Base-by-base conservation (phyloP, 2,113 vertebrate genomes). In the Struthio camelus region DNA sequence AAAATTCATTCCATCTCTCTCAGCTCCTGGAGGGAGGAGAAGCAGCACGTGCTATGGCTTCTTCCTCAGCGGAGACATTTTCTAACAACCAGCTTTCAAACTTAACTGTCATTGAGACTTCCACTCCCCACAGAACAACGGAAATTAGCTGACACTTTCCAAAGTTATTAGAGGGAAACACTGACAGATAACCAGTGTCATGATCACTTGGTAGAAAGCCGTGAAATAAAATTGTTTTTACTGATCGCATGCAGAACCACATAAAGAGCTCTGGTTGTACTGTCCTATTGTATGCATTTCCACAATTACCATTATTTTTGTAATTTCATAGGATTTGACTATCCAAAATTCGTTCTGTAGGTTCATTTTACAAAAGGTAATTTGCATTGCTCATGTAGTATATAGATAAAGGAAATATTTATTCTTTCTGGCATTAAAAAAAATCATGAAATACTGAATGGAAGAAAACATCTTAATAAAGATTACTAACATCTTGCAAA, bases 241-340 rank as follows among this genome's bases (percentile, higher is more conserved):
- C 14, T 5, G 8, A 50, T 18, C 81, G 8, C 9, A 8, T 46
- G 22, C 25, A 88, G 53, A 83, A 94, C 36, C 28, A 88, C 4
- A 27, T 59, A 23, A 40, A 56, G 19, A 50, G 1, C 5, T 85
- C 62, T 0, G 0, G 14, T n/a, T 32, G 28, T 20, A 51, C 4
- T 70, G 14, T 36, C 28, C 24, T 85, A 38, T 30, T 61, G 36
- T 28, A 67, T 5, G 10, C 14, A 62, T 56, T 12, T 38, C 22
- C 53, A 80, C 18, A 56, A 58, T n/a, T 69, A 79, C 24, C 1
- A 58, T 51, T 93, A 40, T 58, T 84, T 94, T 25, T 84, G 10
- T 50, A 59, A 46, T 53, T 77, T 80, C 44, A 51, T 7, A 78
- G 59, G 15, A 85, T 44, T 76, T 58, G 9, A 23, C 14, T 40